phyloP scores from a whole-genome alignment of 2,113 vertebrate genomes.

The Theropithecus gelada region DNA sequence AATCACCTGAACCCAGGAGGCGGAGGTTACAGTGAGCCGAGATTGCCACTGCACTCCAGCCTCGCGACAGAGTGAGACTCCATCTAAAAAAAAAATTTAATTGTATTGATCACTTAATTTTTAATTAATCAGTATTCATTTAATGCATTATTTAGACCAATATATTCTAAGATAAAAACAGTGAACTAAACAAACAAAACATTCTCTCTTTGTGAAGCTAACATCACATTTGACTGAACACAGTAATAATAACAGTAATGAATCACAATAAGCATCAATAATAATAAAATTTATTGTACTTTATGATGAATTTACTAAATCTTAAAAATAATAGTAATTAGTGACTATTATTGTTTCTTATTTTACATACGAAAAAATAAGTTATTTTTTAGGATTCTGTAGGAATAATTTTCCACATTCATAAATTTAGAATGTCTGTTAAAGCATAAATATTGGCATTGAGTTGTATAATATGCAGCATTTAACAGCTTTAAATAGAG shows the following conservation, averaged over 20 bases:
- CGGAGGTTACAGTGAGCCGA: too few relatives aligned
- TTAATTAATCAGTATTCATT: background rate
- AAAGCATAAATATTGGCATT: background rate
- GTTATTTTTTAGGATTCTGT: background rate
- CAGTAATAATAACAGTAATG: background rate
- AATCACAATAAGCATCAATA: background rate
- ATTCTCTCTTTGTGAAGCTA: background rate
- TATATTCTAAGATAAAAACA: background rate
- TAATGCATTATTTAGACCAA: background rate
- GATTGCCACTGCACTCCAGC: too few relatives aligned
- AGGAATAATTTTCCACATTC: background rate
- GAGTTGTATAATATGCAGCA: background rate
- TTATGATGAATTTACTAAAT: background rate
- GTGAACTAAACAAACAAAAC: background rate
- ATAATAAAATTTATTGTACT: background rate
- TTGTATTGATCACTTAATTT: background rate
- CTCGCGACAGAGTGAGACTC: accelerated
- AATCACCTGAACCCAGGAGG: too few relatives aligned
- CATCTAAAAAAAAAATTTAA: background rate
- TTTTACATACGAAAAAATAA: background rate
- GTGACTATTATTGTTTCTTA: background rate
- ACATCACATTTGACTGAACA: background rate
- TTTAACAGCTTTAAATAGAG: background rate
- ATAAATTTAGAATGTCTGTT: background rate
- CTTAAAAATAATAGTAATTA: background rate